Conservation (phyloP, 2,888 invertebrate genomes). For the Deilephila porcellus region DNA sequence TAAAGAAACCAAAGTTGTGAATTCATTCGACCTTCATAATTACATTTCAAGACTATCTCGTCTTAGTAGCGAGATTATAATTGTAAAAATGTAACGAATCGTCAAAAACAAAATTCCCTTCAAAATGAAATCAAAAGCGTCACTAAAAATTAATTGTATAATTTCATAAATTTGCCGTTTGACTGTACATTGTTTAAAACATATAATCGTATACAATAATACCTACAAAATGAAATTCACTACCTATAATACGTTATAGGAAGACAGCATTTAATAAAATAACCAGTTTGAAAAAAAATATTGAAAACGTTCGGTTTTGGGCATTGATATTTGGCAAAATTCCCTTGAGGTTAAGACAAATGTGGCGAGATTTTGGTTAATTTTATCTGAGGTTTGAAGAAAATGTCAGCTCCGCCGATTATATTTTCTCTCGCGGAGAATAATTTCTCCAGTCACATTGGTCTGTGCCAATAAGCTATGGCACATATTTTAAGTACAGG, state of each 20-base stretch:
- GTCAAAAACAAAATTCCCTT: conserved; percentile 9
- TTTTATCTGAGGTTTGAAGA: background rate
- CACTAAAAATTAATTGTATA: conserved; percentile 22
- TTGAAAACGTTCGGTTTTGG: conserved; percentile 61
- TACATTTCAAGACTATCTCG: background rate
- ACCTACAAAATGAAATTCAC: conserved; percentile 36
- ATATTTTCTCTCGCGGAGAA: background rate
- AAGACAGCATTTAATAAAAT: conserved; percentile 65
- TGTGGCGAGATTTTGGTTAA: conserved; percentile 34
- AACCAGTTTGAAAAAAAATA: conserved; percentile 50
- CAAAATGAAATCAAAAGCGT: conserved; percentile 16
- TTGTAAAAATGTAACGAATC: conserved; percentile 3
- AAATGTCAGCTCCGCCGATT: background rate
- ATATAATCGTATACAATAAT: conserved; percentile 37
- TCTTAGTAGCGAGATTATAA: background rate
- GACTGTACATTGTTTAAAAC: conserved; percentile 34
- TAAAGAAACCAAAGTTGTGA: background rate
- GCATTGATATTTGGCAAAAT: conserved; percentile 60
- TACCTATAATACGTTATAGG: conserved; percentile 64
- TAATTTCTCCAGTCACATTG: background rate
- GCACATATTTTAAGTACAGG: conserved; percentile 48
- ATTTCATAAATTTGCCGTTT: conserved; percentile 21
- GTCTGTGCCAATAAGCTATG: conserved; percentile 45
- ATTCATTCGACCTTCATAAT: background rate
- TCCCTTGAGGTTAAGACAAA: conserved; percentile 47